Evolutionary conservation across 2,888 invertebrate species (phyloP).

Genomic region (Heteropelma amictum): DNA sequence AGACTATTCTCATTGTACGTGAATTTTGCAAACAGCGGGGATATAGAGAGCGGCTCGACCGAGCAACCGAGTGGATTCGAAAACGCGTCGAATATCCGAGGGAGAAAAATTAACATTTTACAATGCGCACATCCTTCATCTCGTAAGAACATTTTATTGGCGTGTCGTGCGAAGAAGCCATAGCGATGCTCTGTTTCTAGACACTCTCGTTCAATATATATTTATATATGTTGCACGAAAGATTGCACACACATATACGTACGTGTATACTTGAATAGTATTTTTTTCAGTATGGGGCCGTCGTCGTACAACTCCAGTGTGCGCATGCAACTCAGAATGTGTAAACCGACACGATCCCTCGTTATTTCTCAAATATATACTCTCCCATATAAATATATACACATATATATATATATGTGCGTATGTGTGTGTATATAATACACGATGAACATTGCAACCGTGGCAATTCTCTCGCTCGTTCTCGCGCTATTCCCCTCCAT

Average conservation of each 20-base stretch:
- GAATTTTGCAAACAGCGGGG: not conserved
- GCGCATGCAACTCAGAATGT: conserved; percentile 43
- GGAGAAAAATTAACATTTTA: conserved; percentile 74
- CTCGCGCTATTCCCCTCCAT: conserved; percentile 17
- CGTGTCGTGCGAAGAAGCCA: conserved; percentile 75
- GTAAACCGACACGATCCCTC: conserved; percentile 59
- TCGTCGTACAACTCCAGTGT: conserved; percentile 33
- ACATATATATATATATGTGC: conserved; percentile 15
- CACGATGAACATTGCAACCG: conserved; percentile 53
- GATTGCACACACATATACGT: conserved; percentile 5
- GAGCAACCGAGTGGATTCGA: conserved; percentile 67
- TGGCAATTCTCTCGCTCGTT: conserved; percentile 39
- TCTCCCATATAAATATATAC: too few species aligned
- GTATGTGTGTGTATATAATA: conserved; percentile 58
- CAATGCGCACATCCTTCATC: conserved; percentile 64
- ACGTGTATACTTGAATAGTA: conserved; percentile 39
- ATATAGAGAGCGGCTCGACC: not conserved
- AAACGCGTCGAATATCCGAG: conserved; percentile 67
- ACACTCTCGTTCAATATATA: conserved; percentile 56
- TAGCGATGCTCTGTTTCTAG: conserved; percentile 61
- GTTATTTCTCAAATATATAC: conserved; percentile 60
- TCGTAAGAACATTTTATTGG: conserved; percentile 74
- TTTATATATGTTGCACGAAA: too few species aligned
- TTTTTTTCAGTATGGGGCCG: conserved; percentile 13
- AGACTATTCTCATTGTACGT: too few species aligned